phyloP scores from a whole-genome alignment of 2,113 vertebrate species.

The Typhlomys cinereus region DNA sequence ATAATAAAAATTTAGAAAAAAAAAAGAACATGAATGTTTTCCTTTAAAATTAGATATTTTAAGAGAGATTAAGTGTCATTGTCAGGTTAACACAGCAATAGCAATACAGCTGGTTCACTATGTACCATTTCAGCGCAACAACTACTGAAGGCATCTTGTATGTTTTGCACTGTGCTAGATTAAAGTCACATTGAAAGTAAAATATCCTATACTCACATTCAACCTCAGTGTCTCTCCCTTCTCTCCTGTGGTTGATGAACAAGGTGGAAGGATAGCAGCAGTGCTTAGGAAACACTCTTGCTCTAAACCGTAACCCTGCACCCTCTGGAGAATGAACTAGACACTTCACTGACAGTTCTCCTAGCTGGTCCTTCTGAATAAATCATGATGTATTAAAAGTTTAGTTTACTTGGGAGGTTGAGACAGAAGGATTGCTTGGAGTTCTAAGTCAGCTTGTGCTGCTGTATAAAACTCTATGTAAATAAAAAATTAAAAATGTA shows the following conservation, averaged over 20 bases:
- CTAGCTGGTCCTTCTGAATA: not conserved
- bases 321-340: not conserved
- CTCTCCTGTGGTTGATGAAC: not conserved
- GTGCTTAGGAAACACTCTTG: not conserved
- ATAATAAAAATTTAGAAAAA: not conserved
- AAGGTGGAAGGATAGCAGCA: not conserved
- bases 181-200: not conserved
- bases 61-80: slow-evolving; percentile 38
- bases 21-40: not conserved
- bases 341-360: not conserved
- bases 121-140: not conserved
- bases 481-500: not conserved
- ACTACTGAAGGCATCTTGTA: not conserved
- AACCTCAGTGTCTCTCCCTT: not conserved
- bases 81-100: slow-evolving; percentile 19
- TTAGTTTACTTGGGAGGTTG: not conserved
- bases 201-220: not conserved
- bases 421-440: not conserved
- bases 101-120: not conserved
- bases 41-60: slow-evolving; percentile 49
- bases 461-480: not conserved
- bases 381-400: not conserved
- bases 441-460: not conserved
- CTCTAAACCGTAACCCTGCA: not conserved
- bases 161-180: not conserved